Base-by-base conservation (phyloP, 1,140 invertebrate genomes). In the Trichonephila clavata region DNA sequence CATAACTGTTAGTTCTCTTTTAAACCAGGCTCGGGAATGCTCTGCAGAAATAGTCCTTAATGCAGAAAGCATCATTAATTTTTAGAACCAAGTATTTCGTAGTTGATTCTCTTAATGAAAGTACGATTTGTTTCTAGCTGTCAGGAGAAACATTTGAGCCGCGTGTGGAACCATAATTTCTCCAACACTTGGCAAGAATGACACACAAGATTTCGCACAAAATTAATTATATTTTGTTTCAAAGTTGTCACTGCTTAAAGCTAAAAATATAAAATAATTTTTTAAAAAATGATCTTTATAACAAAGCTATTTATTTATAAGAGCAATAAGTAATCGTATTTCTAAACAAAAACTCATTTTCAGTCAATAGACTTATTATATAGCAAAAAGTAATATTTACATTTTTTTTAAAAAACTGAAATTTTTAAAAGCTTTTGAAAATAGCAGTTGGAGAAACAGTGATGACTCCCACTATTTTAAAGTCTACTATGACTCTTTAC, bases 61-160 rank as follows among this genome's bases (percentile, higher is more conserved):
- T 77, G 68, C 16, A 39, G 68, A 77, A 77, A 24, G 68, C 68
- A 77, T 27, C 68, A 77, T 77, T 77, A 77, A 77, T 77, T 77
- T 77, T 77, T 77, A 77, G 68, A 77, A 77, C 24, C 24, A 61
- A 61, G 60, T 61, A 61, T 61, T 61, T 61, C 60, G 60, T 13
- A 77, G 24, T 77, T 77, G 68, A 77, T 77, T 77, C 68, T 77
- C 27, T 39, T 77, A 77, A 77, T 77, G 68, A 77, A 77, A 77
- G 68, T 32, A 83, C 81, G 50, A 83, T 83, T 83, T 83, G 68
- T 57, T 83, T 83, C 39, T 50, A 27, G 39, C 39, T 83, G 81
- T 59, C 81, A 83, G n/a, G 81, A 57, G 81, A 83, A 83, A 83
- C 39, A 83, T 83, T 59, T 83, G 39, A 83, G 50, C n/a, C 81